phyloP scores from a whole-genome alignment of 2,113 vertebrate genomes.

The Nibea coibor region DNA sequence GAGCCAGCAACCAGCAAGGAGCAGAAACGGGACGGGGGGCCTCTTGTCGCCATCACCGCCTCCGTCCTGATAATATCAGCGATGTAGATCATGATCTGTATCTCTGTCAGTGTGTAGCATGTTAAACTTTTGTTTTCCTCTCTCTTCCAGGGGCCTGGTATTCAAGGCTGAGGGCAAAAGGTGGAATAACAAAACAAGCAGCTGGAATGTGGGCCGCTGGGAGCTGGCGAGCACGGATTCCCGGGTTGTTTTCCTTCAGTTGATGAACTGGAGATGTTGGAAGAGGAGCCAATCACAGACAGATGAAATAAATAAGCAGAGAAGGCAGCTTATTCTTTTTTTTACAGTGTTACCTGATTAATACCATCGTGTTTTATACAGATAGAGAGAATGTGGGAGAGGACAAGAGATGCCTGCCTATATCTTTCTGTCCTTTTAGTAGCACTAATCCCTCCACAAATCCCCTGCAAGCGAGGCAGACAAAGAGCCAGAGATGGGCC shows the following conservation, averaged over 20 bases:
- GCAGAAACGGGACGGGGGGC: constrained; percentile 13
- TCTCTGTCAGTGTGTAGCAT: constrained; percentile 13
- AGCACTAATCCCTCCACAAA: constrained; percentile 76
- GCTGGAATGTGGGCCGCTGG: constrained; percentile 57
- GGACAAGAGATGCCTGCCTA: constrained; percentile 26
- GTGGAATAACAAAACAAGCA: constrained; percentile 49
- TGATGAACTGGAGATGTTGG: constrained; percentile 52
- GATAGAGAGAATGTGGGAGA: constrained; percentile 16
- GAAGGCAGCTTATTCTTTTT: constrained; percentile 33
- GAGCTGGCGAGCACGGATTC: constrained; percentile 30
- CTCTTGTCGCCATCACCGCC: not conserved
- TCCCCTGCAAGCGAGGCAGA: constrained; percentile 58
- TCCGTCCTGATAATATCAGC: not conserved
- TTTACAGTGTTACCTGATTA: constrained; percentile 31
- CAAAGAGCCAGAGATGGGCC: constrained; percentile 59
- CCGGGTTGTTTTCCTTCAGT: constrained; percentile 45
- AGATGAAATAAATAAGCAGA: constrained; percentile 10
- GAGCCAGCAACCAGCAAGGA: constrained; percentile 5
- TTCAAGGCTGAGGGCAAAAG: constrained; percentile 47
- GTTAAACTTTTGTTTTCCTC: constrained; percentile 1
- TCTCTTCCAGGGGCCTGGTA: constrained; percentile 65
- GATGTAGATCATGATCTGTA: not conserved
- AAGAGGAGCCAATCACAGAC: constrained; percentile 30
- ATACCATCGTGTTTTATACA: constrained; percentile 1
- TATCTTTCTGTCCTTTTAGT: constrained; percentile 65